phyloP scores from a whole-genome alignment of 2,797 vertebrate genomes.

The Orestias chungarensis region DNA sequence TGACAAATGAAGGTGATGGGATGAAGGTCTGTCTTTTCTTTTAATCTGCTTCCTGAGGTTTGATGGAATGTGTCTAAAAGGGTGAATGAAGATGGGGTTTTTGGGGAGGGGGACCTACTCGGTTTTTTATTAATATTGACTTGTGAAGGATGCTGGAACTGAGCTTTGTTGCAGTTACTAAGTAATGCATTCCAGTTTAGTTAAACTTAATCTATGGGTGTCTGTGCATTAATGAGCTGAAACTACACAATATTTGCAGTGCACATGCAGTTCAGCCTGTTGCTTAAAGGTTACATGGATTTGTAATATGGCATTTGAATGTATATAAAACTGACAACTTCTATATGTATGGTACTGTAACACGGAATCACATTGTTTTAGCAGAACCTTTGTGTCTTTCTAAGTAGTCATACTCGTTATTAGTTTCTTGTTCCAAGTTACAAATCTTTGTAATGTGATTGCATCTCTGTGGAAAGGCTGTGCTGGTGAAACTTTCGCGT shows the following conservation, averaged over 20 bases:
- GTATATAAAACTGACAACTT: background rate
- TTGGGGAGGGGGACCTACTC: slow-evolving; percentile 8
- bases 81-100: slow-evolving; percentile 44
- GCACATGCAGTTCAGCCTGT: slow-evolving; percentile 21
- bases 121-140: slow-evolving; percentile 22
- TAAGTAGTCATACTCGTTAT: slow-evolving; percentile 2
- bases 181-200: slow-evolving; percentile 3
- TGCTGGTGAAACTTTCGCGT: slow-evolving; percentile 22
- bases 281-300: slow-evolving; percentile 16
- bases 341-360: slow-evolving; percentile 11
- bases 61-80: slow-evolving; percentile 36
- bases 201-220: slow-evolving; percentile 12
- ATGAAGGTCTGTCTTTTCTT: slow-evolving; percentile 42
- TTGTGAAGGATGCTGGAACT: slow-evolving; percentile 18
- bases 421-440: slow-evolving; percentile 15
- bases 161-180: slow-evolving; percentile 11
- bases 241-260: slow-evolving; percentile 41
- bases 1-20: slow-evolving; percentile 58
- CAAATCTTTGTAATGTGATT: slow-evolving; percentile 13
- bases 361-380: slow-evolving; percentile 14
- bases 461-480: slow-evolving; percentile 8
- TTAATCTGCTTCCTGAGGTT: slow-evolving; percentile 21
- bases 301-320: slow-evolving; percentile 24
- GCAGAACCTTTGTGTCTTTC: slow-evolving; percentile 34
- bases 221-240: slow-evolving; percentile 50